Conservation (phyloP, 2,888 invertebrate species). For the Melolontha melolontha region DNA sequence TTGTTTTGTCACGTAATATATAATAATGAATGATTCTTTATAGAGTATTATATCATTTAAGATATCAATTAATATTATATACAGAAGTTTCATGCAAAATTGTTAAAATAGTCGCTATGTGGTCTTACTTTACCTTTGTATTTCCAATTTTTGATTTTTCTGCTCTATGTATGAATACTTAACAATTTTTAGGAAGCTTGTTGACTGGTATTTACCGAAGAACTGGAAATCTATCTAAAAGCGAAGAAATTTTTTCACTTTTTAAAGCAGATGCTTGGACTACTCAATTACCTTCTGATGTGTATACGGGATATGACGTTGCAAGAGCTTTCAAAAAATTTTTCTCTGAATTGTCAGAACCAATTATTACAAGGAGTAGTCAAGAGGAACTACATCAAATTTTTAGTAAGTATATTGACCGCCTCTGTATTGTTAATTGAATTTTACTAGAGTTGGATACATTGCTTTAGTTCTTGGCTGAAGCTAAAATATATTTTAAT, state of each 20-base stretch:
- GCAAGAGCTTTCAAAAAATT: conserved; percentile 89
- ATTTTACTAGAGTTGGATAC: too few species aligned
- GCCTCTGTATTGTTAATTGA: too few species aligned
- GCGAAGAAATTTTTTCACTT: conserved; percentile 78
- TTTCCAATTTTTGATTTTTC: too few species aligned
- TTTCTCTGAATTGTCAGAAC: conserved; percentile 87
- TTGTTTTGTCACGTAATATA: too few species aligned
- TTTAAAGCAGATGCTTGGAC: conserved; percentile 89
- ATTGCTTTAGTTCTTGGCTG: background rate
- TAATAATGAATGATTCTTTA: too few species aligned
- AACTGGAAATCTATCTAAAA: conserved; percentile 81
- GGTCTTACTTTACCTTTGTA: too few species aligned
- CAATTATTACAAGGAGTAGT: conserved; percentile 79
- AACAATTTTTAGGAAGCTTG: conserved; percentile 73
- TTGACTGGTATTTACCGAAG: conserved; percentile 91
- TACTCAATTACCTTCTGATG: conserved; percentile 81
- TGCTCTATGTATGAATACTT: too few species aligned
- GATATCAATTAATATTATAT: too few species aligned
- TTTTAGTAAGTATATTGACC: conserved; percentile 69
- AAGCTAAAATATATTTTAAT: too few species aligned
- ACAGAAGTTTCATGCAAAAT: too few species aligned
- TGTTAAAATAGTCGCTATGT: too few species aligned
- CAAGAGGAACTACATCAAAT: conserved; percentile 77
- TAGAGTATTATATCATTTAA: too few species aligned
- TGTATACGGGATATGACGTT: conserved; percentile 90